Evolutionary conservation across 2,113 vertebrate species (phyloP).

Genomic region (Alces alces): DNA sequence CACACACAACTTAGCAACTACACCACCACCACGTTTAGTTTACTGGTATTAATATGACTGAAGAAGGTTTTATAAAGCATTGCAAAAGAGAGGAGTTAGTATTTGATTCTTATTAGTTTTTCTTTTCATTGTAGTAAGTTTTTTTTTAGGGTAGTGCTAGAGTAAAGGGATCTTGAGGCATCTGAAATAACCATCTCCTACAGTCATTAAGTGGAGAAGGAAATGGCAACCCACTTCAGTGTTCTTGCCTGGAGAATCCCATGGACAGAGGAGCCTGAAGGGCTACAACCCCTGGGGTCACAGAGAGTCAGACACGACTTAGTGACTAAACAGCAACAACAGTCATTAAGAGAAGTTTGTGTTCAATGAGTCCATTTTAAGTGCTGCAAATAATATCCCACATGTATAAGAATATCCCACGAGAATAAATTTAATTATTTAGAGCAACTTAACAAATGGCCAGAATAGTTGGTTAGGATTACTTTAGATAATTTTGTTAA

Average conservation of each 20-base stretch:
- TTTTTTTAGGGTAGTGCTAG: conserved; percentile 1
- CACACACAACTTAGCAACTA: accelerated
- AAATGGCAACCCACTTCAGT: not conserved
- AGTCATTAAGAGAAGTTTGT: conserved; percentile 27
- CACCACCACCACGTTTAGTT: not conserved
- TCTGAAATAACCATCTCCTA: conserved; percentile 19
- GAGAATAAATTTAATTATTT: not conserved
- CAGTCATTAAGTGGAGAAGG: not conserved
- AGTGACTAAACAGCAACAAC: not conserved
- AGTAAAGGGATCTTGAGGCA: not conserved
- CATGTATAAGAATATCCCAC: not conserved
- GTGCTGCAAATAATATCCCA: not conserved
- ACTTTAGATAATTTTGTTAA: conserved; percentile 22
- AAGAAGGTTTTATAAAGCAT: conserved; percentile 1
- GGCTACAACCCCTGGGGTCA: not conserved
- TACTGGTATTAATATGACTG: not conserved
- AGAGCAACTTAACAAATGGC: not conserved
- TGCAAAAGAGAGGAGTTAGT: not conserved
- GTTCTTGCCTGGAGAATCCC: not conserved
- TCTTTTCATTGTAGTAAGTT: not conserved
- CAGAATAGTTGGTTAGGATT: not conserved
- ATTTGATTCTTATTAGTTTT: not conserved
- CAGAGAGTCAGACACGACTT: not conserved
- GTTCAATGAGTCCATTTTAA: conserved; percentile 1
- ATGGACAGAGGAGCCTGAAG: not conserved